Evolutionary conservation across 2,888 invertebrate genomes (phyloP).

Genomic region (Drosophila mulleri): DNA sequence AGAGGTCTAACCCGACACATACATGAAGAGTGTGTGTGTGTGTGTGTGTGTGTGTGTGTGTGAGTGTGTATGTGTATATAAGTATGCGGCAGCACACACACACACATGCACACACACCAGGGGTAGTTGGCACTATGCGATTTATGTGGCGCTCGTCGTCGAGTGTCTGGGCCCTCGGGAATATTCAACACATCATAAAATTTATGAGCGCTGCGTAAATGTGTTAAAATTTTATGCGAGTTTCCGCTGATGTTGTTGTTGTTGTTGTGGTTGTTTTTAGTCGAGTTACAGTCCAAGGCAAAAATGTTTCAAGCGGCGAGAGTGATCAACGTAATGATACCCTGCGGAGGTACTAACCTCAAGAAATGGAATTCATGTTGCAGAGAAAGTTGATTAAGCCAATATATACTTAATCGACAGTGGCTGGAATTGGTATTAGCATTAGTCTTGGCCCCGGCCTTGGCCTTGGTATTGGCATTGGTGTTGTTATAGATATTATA

Average conservation of each 20-base stretch:
- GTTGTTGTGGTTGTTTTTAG: slow-evolving; percentile 14
- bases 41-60: neutral
- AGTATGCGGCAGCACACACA: slow-evolving; percentile 4
- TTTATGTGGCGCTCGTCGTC: slow-evolving; percentile 43
- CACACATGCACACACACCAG: slow-evolving; percentile 3
- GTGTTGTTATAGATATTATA: neutral
- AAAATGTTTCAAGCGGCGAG: neutral
- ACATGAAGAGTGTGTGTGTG: neutral
- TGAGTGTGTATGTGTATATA: neutral
- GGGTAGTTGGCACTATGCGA: slow-evolving; percentile 39
- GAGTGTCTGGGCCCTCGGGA: slow-evolving; percentile 32
- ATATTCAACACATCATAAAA: slow-evolving; percentile 58
- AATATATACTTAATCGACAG: neutral
- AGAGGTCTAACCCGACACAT: slow-evolving; percentile 12
- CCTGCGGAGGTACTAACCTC: neutral
- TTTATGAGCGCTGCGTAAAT: slow-evolving; percentile 66
- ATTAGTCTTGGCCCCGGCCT: neutral
- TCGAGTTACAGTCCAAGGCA: slow-evolving; percentile 2
- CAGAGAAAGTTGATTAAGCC: neutral
- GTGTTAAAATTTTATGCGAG: slow-evolving; percentile 55
- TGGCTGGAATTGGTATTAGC: neutral
- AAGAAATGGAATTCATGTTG: neutral
- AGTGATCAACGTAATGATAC: slow-evolving; percentile 1
- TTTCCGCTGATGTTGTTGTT: slow-evolving; percentile 12
- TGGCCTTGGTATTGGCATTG: neutral